A percentile compares a stretch with the other conserved stretches of the same genome.
phyloP scores from a whole-genome alignment of 2,888 invertebrate genomes.

The Prenolepis imparis region DNA sequence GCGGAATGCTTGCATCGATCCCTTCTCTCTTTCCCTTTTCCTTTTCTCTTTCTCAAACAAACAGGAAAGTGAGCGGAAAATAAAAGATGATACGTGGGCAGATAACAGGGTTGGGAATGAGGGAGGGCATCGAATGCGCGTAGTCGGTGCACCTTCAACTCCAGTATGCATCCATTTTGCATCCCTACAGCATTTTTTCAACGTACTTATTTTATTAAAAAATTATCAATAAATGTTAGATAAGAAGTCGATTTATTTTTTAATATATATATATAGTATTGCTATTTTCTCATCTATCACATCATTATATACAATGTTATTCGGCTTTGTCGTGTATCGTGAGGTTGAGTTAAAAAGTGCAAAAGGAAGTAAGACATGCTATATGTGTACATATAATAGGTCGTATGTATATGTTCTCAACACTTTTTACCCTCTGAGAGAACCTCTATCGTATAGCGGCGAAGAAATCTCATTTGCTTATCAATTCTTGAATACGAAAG shows the following conservation, averaged over 20 bases:
- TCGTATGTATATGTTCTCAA: not conserved
- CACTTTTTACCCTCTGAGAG: not conserved
- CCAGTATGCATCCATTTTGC: not conserved
- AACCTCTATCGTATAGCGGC: not conserved
- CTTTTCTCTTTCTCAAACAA: constrained; percentile 25
- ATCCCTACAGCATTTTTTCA: not conserved
- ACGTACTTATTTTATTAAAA: not conserved
- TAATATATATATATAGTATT: not conserved
- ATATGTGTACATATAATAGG: not conserved
- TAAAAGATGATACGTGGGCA: constrained; percentile 44
- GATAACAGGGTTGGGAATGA: not conserved
- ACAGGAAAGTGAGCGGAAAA: constrained; percentile 56
- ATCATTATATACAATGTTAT: not conserved
- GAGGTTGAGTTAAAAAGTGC: not conserved
- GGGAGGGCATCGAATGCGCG: not conserved
- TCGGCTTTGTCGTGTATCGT: not conserved
- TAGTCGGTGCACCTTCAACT: constrained; percentile 5
- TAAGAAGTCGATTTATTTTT: not conserved
- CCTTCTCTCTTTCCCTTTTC: not conserved
- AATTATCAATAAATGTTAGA: not conserved
- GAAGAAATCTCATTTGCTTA: constrained; percentile 44
- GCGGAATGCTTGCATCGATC: constrained; percentile 48
- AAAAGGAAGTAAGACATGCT: not conserved
- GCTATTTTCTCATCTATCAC: not conserved
- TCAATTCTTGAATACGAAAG: constrained; percentile 30